Base-by-base conservation (phyloP, 30 jellyfish, hydroid and myxozoan genomes). In the Nemopilema nomurai region DNA sequence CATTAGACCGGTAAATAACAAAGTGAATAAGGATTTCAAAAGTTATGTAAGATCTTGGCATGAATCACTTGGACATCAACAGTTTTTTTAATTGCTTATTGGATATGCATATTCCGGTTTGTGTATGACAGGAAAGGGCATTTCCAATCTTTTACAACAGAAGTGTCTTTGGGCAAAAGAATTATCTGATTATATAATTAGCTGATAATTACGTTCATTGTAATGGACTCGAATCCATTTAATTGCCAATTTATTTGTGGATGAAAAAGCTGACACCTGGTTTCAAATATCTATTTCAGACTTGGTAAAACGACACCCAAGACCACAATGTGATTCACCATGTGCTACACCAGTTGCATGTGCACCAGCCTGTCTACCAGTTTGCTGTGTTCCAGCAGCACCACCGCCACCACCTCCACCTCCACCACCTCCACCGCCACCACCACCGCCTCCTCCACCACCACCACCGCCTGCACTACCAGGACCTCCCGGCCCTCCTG, bases 371-470 rank as follows among this genome's bases (percentile, higher is more conserved):
- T 94, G 99, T 71, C 82, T 80, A 74, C 97, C 96, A 63, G 90
- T 89, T 53, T 94, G 99, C 74, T 94, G 99, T 81, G 87, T 80
- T 1, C 89, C 98, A 0, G 92, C 98, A 51, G 91, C 96, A 66
- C 98, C 96, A 13, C 94, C 98, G 57, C 95, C 98, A 20, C 98
- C 98, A 49, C 98, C 96, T 50, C 96, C 98, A 31, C 96, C 96
- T 16, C 98, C 91, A 13, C 98, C 98, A 1, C 96, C 92, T 16
- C 96, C 97, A 0, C 97, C 88, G 1, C 89, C 89, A 1, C 96
- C 88, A 28, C 96, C 96, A 23, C 89, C 89, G 16, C 90, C 96
- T 7, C 85, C 96, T n/a, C 85, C 89, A 28, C 96, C 96, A 32
- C 96, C 96, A 29, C 91, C 91, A 41, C 96, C 96, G 51, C 92